Evolutionary conservation across 2,113 vertebrate genomes (phyloP), one percentile per base, ranked within the genome.

Genomic region (Pluvianellus socialis): DNA sequence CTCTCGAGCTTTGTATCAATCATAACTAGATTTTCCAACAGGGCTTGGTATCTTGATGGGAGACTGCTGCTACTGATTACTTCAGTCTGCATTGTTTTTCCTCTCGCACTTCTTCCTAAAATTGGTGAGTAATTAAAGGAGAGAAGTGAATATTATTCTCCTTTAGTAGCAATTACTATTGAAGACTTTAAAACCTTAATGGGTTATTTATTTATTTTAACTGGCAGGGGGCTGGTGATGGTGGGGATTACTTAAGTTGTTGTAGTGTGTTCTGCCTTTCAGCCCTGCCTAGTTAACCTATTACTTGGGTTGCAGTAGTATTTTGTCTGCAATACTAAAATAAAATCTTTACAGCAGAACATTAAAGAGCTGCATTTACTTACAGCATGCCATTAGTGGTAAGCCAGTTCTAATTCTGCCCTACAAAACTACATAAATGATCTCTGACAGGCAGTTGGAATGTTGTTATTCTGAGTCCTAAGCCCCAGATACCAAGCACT

Each of bases 21-120:
- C n/a, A 18, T 65, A 88, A 77, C 32, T n/a, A 38, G n/a, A 50
- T 97, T 94, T 95, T 71, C 92, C 90, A 80, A 91, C 91, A 98
- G 98, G 90, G 96, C 97, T 79, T 99, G 99, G 99, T 99, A 99
- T 96, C 98, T 99, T 11, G 97, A 99, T 91, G 99, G 99, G 71
- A 97, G 97, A 35, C 79, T 97, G 80, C 98, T 99, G 47, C 95
- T 99, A 17, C 96, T 99, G 88, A 83, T 99, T n/a, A 95, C 98
- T 89, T 98, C 98, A 47, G 75, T 99, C 84, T 98, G 98, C 94
- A 85, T 99, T 87, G 98, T 99, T 84, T 98, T 99, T 44, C 99
- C 99, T 92, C 98, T 99, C 67, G 97, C 99, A 4, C 98, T 99
- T 93, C 98, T 99, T 96, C 98, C 99, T 65, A 99, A 98, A 98